These are phyloP conservation scores for Spodoptera littoralis DNA, from an alignment of 2,888 invertebrate species.

Conservation along the genomic window DNA sequence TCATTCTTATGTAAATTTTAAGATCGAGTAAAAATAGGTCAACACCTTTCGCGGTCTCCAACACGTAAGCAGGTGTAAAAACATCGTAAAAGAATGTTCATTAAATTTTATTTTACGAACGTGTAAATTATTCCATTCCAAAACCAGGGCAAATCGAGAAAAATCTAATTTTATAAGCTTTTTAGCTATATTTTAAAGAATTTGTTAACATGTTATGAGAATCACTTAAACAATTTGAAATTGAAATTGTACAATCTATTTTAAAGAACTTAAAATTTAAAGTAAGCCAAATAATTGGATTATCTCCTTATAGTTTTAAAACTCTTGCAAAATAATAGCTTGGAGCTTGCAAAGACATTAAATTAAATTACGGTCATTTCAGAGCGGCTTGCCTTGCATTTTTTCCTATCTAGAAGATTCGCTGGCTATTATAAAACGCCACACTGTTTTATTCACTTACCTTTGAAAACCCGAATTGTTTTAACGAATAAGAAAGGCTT, in stretches of 20 bases:
- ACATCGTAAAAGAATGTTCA: conserved; percentile 13
- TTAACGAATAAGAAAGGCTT: no score
- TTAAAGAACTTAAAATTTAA: no score
- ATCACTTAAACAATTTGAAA: no score
- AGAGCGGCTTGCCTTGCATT: conserved; percentile 19
- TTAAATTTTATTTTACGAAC: conserved; percentile 10
- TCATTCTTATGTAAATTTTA: conserved; percentile 18
- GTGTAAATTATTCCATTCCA: conserved; percentile 19
- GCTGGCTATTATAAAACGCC: conserved; percentile 16
- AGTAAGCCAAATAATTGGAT: no score
- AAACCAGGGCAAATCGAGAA: not conserved
- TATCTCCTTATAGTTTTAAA: conserved; percentile 1
- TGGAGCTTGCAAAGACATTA: conserved; percentile 5
- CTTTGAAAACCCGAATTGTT: not conserved
- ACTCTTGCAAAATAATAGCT: conserved; percentile 5
- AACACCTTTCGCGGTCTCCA: conserved; percentile 18
- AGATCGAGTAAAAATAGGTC: conserved; percentile 35
- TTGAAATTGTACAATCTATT: no score
- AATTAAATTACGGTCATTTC: conserved; percentile 32
- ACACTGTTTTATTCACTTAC: conserved; percentile 4
- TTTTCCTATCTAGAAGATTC: conserved; percentile 29
- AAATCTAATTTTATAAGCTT: not conserved
- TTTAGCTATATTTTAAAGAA: not conserved
- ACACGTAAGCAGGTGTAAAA: conserved; percentile 4
- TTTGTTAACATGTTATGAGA: no score